These are phyloP conservation scores for Sceloporus tristichus DNA, from an alignment of 2,113 vertebrate species.

Conservation along the genomic window DNA sequence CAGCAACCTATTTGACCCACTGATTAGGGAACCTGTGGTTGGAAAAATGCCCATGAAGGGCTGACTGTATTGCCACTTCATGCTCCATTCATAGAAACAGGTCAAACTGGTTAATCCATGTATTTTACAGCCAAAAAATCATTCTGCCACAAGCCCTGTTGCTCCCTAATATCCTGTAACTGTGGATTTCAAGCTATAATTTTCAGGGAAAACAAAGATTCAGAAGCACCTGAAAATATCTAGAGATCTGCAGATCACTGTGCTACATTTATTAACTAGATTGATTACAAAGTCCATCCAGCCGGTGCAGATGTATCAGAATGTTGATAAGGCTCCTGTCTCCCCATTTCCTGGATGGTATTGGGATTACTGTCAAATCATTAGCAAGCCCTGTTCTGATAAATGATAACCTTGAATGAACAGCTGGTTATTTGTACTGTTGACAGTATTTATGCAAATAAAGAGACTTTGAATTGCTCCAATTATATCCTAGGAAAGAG, in stretches of 20 bases:
- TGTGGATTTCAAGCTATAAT: neutral
- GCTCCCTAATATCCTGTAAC: neutral
- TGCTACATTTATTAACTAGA: neutral
- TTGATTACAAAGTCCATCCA: neutral
- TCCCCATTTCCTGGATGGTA: neutral
- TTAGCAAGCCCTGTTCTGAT: slow-evolving; percentile 3
- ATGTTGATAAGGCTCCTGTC: neutral
- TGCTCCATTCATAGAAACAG: neutral
- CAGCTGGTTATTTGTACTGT: neutral
- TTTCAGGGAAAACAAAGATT: neutral
- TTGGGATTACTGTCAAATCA: slow-evolving; percentile 1
- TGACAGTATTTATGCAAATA: neutral
- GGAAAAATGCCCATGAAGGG: neutral
- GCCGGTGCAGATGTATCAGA: neutral
- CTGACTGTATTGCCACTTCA: neutral
- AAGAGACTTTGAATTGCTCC: neutral
- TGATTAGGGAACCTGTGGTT: neutral
- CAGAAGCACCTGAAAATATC: neutral
- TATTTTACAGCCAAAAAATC: neutral
- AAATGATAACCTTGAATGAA: neutral
- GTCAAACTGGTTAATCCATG: neutral
- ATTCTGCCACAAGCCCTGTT: neutral
- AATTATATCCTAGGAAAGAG: neutral
- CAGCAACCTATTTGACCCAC: too few species aligned
- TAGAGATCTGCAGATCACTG: neutral